Base-by-base conservation (phyloP, 2,113 vertebrate genomes). In the Thalassarche chlororhynchos region DNA sequence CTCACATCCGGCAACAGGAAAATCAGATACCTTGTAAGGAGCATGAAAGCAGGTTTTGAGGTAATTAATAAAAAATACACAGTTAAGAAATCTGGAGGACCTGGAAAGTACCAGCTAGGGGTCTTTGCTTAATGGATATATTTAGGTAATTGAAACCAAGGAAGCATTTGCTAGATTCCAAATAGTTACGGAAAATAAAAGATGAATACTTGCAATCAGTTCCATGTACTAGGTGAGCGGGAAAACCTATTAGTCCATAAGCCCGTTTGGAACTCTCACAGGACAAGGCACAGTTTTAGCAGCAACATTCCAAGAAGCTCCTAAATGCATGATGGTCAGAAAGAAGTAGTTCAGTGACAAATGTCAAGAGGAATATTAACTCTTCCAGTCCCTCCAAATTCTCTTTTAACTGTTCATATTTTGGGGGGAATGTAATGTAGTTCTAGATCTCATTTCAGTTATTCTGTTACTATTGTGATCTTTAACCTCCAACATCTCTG, bases 1-100 rank as follows among this genome's bases (percentile, higher is more conserved):
- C 66, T 95, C 57, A 76, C n/a, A 89, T 97, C 93, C 17, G 49
- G 70, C 84, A 89, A 78, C 76, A 96, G 89, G 89, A 96, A 96
- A 94, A 94, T 94, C 92, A 69, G 74, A 79, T 72, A 72, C 28
- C 6, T 85, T 81, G 47, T 72, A 87, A 51, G 52, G 13, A 89
- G 17, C 61, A 79, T 91, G 91, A 89, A 93, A 91, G 17, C 36
- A 72, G 8, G 12, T 71, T 93, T 95, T 79, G 77, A 75, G 57
- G 34, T 79, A 83, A 91, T 84, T 95, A 54, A 76, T 76, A 75
- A 72, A 96, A 93, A 61, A 79, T 68, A 82, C 2, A 34, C 14
- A 46, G 20, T 75, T 74, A 68, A 89, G 69, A 90, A 87, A 79
- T 44, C 36, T 64, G 32, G 18, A 78, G 47, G 34, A 47, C 11